Conservation (phyloP, 2,797 vertebrate genomes). For the Mycteria americana region DNA sequence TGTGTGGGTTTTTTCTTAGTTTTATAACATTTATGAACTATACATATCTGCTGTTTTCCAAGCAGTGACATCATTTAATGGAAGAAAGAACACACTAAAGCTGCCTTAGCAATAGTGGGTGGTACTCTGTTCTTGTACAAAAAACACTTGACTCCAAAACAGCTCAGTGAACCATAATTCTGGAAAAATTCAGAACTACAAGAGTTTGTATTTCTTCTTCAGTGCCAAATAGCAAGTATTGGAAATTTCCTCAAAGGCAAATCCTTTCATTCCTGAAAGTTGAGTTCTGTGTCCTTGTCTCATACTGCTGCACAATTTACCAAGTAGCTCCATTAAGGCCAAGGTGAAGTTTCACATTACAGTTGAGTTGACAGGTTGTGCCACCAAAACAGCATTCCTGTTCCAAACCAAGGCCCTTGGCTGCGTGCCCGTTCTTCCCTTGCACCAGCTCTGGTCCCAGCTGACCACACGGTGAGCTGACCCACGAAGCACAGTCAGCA, state of each 20-base stretch:
- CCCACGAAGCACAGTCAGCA: background rate
- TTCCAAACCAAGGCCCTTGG: background rate
- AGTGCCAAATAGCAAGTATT: background rate
- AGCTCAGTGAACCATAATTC: background rate
- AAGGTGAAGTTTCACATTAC: background rate
- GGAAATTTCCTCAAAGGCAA: background rate
- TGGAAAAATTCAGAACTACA: background rate
- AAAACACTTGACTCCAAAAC: background rate
- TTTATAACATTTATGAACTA: background rate
- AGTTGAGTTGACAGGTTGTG: background rate
- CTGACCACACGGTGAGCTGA: background rate
- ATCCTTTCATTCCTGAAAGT: background rate
- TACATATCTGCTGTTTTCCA: background rate
- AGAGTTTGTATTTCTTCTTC: background rate
- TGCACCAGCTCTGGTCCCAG: background rate
- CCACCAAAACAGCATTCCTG: background rate
- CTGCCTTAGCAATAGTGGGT: background rate
- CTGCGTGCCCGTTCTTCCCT: background rate
- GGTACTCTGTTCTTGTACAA: background rate
- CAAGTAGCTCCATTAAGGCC: background rate
- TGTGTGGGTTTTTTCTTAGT: background rate
- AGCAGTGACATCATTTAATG: background rate
- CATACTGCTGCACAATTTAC: background rate
- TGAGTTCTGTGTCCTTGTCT: background rate
- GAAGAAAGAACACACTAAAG: background rate